phyloP scores from a whole-genome alignment of 2,797 vertebrate species.

The Urophycis tenuis region DNA sequence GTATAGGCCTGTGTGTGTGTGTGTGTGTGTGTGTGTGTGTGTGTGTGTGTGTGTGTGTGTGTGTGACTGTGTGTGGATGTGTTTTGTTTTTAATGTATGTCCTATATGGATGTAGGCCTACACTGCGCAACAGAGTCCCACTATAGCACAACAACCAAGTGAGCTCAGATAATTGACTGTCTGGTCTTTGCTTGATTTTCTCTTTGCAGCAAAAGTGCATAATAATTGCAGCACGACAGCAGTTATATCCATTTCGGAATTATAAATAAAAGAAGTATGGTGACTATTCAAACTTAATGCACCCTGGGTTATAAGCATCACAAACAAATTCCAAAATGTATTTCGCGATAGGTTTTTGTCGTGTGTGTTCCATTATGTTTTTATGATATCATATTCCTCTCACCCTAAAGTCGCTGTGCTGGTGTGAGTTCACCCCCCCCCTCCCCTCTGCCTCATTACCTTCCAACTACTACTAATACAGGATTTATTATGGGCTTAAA shows the following conservation, averaged over 20 bases:
- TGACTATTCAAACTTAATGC: not conserved
- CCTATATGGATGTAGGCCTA: not conserved
- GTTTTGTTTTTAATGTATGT: not conserved
- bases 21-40: conserved; percentile 7
- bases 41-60: conserved; percentile 13
- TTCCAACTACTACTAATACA: conserved; percentile 63
- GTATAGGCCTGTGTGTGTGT: conserved; percentile 6
- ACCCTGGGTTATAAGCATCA: not conserved
- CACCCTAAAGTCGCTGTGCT: conserved; percentile 44
- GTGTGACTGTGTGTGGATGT: conserved; percentile 36
- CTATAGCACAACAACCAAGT: not conserved
- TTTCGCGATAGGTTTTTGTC: not conserved
- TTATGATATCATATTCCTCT: conserved; percentile 38
- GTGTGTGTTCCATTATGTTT: conserved; percentile 44
- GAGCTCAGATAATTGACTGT: not conserved
- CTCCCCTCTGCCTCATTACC: conserved; percentile 12
- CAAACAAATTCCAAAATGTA: not conserved
- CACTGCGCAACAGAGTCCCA: not conserved
- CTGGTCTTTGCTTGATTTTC: not conserved
- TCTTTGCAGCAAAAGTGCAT: not conserved
- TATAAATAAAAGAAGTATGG: not conserved
- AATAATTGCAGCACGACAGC: not conserved
- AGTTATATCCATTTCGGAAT: not conserved
- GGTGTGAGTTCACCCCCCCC: conserved; percentile 25
- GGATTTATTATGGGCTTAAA: conserved; percentile 70